These are phyloP conservation scores for Phoeniculus purpureus DNA, from an alignment of 2,797 vertebrate species.

Conservation along the genomic window DNA sequence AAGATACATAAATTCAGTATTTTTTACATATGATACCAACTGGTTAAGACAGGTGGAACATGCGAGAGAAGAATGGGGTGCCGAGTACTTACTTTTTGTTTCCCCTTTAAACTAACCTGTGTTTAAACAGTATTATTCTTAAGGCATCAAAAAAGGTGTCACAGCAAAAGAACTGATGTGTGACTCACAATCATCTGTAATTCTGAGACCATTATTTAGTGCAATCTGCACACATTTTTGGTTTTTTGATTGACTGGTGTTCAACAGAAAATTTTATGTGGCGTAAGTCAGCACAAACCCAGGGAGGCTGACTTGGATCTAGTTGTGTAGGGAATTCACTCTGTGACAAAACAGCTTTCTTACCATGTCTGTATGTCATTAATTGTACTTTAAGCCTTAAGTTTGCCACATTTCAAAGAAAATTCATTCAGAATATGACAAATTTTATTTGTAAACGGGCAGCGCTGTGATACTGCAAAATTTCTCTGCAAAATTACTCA, in stretches of 20 bases:
- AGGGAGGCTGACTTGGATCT: neutral
- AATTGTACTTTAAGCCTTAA: constrained; percentile 2
- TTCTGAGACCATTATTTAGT: neutral
- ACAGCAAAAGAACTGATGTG: neutral
- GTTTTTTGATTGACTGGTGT: neutral
- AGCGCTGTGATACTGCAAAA: neutral
- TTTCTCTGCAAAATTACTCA: neutral
- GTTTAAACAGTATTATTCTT: neutral
- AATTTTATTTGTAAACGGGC: neutral
- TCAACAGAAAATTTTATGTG: neutral
- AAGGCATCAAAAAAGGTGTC: neutral
- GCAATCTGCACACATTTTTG: neutral
- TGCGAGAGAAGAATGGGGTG: neutral
- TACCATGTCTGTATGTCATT: neutral
- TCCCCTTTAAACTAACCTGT: neutral
- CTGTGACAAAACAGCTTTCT: neutral
- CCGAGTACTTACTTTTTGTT: neutral
- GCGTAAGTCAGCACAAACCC: neutral
- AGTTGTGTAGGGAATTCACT: neutral
- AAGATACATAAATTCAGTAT: neutral
- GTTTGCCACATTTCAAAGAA: neutral
- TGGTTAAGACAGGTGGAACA: neutral
- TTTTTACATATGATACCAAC: neutral
- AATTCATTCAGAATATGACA: neutral
- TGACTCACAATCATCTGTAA: neutral